phyloP scores from a whole-genome alignment of 2,888 invertebrate genomes.

The Anticlea derivata region DNA sequence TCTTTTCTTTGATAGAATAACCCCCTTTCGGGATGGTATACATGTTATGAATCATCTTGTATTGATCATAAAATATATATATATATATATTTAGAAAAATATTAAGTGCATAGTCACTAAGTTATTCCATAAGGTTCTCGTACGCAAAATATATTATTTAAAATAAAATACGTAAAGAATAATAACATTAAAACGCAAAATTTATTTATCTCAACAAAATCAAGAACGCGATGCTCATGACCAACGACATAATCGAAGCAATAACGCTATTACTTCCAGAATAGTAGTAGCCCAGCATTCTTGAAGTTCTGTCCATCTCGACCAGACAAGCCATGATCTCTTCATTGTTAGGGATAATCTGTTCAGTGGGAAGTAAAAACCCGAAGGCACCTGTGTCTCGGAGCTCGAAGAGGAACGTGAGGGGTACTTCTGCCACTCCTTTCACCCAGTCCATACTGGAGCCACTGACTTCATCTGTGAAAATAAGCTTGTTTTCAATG shows the following conservation, averaged over 20 bases:
- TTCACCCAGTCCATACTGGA: slow-evolving; percentile 83
- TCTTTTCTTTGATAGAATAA: too few relatives aligned
- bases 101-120: too few relatives aligned
- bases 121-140: too few relatives aligned
- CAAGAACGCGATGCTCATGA: slow-evolving; percentile 31
- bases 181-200: too few relatives aligned
- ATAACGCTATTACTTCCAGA: slow-evolving; percentile 32
- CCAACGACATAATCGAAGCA: slow-evolving; percentile 35
- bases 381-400: slow-evolving; percentile 80
- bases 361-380: slow-evolving; percentile 77
- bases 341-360: slow-evolving; percentile 73
- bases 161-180: neutral
- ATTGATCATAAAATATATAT: too few relatives aligned
- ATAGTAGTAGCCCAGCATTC: slow-evolving; percentile 44
- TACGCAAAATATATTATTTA: too few relatives aligned
- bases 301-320: slow-evolving; percentile 57
- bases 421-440: slow-evolving; percentile 75
- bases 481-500: neutral
- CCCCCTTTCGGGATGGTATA: too few relatives aligned
- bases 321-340: slow-evolving; percentile 69
- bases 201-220: slow-evolving; percentile 25
- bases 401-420: slow-evolving; percentile 83
- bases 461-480: slow-evolving; percentile 68
- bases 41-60: too few relatives aligned
- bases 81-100: too few relatives aligned